Conservation (phyloP, 2,888 invertebrate genomes). For the Cecidostiba fungosa region DNA sequence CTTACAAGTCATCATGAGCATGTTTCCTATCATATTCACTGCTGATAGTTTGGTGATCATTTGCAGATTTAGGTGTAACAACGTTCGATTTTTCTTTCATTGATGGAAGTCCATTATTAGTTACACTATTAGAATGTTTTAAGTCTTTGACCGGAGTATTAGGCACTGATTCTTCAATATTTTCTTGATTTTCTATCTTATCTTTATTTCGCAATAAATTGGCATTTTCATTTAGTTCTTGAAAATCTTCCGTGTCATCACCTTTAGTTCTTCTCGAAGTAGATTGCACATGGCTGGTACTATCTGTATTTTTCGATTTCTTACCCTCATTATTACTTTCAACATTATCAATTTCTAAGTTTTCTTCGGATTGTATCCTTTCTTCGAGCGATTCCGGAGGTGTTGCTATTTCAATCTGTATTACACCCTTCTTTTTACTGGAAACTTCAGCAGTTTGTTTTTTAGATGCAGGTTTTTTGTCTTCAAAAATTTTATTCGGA, state of each 20-base stretch:
- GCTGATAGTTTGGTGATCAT: conserved; percentile 35
- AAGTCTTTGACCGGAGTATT: conserved; percentile 51
- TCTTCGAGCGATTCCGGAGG: conserved; percentile 34
- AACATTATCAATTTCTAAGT: conserved; percentile 2
- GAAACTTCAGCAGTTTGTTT: conserved; percentile 51
- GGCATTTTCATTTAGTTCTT: conserved; percentile 18
- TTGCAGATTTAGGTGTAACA: neutral
- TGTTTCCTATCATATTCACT: conserved; percentile 67
- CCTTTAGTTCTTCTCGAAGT: conserved; percentile 42
- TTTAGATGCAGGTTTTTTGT: neutral
- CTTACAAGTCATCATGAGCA: conserved; percentile 73
- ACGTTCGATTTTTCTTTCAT: conserved; percentile 17
- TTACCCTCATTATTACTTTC: conserved; percentile 50
- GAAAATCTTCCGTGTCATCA: conserved; percentile 47
- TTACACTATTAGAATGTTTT: conserved; percentile 41
- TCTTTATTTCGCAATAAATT: neutral
- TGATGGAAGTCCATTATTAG: conserved; percentile 27
- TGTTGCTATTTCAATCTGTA: conserved; percentile 47
- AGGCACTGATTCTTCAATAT: conserved; percentile 58
- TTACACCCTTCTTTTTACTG: conserved; percentile 45
- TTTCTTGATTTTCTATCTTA: conserved; percentile 6
- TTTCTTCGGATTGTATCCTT: conserved; percentile 16
- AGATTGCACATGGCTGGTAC: conserved; percentile 24
- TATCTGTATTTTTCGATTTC: conserved; percentile 26
- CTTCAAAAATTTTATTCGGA: conserved; percentile 42